Percentiles rank a stretch among this genome's conserved stretches.
Conservation (phyloP, 2,888 invertebrate genomes). For the Tetanocera ferruginea region DNA sequence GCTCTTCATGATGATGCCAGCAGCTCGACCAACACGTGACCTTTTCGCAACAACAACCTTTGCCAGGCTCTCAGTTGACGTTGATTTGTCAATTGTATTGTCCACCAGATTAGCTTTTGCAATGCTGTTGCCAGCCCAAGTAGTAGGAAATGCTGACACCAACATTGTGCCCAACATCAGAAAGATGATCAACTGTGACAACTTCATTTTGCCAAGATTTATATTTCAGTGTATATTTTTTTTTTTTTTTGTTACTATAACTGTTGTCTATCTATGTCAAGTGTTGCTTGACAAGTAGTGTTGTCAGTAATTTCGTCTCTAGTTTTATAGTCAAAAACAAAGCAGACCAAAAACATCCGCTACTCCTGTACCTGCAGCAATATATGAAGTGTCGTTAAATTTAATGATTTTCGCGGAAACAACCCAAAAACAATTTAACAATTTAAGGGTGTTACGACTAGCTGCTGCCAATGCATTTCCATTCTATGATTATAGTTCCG, state of each 20-base stretch:
- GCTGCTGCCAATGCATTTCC: too few species aligned
- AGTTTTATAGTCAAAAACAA: too few species aligned
- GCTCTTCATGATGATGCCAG: neutral
- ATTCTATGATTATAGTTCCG: too few species aligned
- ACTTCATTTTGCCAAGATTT: neutral
- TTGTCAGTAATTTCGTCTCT: neutral
- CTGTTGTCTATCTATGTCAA: neutral
- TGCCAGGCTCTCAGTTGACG: neutral
- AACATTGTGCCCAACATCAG: neutral
- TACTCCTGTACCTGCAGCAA: too few species aligned
- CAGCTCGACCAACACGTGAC: neutral
- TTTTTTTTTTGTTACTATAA: neutral
- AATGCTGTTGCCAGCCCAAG: neutral
- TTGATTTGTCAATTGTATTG: neutral
- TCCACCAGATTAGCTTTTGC: neutral
- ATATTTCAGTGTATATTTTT: neutral
- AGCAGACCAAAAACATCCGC: too few species aligned
- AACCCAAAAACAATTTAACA: too few species aligned
- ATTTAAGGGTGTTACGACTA: too few species aligned
- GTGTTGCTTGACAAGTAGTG: neutral
- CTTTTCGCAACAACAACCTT: neutral
- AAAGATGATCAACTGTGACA: conserved; percentile 15
- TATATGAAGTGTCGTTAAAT: too few species aligned
- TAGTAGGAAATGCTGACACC: conserved; percentile 25
- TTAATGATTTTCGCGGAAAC: too few species aligned